Base-by-base conservation (phyloP, 2,113 vertebrate species). In the Catagonus wagneri region DNA sequence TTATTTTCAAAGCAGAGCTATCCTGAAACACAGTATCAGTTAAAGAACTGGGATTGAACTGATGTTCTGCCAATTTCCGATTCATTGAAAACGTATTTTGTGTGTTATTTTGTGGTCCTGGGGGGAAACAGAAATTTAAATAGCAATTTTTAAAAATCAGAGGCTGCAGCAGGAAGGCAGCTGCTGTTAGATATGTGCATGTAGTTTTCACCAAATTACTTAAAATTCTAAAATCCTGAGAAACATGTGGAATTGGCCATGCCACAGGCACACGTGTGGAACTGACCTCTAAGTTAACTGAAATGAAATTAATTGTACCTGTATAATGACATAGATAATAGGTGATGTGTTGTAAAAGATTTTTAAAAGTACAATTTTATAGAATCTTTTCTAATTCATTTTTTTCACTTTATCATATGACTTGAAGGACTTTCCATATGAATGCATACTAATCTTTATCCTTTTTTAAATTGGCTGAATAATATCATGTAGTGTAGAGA, bases 231-330 rank as follows among this genome's bases (percentile, higher is more conserved):
- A 61, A 83, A 66, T 90, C 27, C n/a, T 63, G 17, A 12, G 15
- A 84, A 81, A 36, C 74, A 25, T 84, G 39, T 71, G 36, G 19
- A 94, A 89, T 71, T 85, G 79, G 58, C 36, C 36, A 17, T 75
- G n/a, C 32, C 54, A 71, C 14, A 19, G 65, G 39, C 56, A 27
- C 11, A 65, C 0, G 3, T 66, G 44, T 89, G 65, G 68, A 96
- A 84, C 27, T 81, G 29, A 65, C 52, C 69, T 34, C 12, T 52
- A n/a, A 86, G 23, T 92, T 68, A 89, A 58, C 20, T 81, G 60
- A 83, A 50, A 56, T 94, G n/a, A 80, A 76, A 85, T 91, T 44
- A 93, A 80, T 27, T 89, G 16, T 92, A 36, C 65, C 60, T 92
- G 19, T 88, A 80, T 95, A 54, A 56, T 76, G 19, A 81, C 27